phyloP scores from a whole-genome alignment of 2,888 invertebrate species.

The Myopa testacea region DNA sequence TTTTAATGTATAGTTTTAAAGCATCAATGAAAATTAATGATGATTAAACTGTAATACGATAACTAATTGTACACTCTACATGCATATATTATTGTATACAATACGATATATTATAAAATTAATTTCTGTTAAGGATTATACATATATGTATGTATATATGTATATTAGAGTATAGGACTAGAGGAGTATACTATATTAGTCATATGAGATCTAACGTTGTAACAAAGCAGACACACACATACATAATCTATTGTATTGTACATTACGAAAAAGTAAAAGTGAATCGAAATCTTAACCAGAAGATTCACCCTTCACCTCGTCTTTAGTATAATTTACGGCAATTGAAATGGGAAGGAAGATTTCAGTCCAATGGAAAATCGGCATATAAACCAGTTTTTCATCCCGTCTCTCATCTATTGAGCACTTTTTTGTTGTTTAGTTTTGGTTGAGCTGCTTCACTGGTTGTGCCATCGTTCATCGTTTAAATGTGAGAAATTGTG shows the following conservation, averaged over 20 bases:
- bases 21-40: too few species aligned
- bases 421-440: not conserved
- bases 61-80: too few species aligned
- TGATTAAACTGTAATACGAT: too few species aligned
- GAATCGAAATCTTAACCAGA: not conserved
- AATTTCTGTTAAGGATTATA: too few species aligned
- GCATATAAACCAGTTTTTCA: slow-evolving; percentile 16
- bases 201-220: not conserved
- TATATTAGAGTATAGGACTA: too few species aligned
- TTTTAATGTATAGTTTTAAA: too few species aligned
- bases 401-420: not conserved
- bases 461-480: not conserved
- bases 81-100: too few species aligned
- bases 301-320: not conserved
- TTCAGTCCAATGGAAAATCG: slow-evolving; percentile 7
- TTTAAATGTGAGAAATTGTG: not conserved
- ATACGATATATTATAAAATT: too few species aligned
- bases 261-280: slow-evolving; percentile 24
- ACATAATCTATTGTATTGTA: too few species aligned
- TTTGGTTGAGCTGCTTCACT: slow-evolving; percentile 1
- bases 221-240: not conserved
- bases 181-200: not conserved
- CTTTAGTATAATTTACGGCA: not conserved
- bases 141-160: too few species aligned
- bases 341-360: not conserved